Conservation (phyloP, 2,113 vertebrate genomes). For the Phalacrocorax aristotelis region DNA sequence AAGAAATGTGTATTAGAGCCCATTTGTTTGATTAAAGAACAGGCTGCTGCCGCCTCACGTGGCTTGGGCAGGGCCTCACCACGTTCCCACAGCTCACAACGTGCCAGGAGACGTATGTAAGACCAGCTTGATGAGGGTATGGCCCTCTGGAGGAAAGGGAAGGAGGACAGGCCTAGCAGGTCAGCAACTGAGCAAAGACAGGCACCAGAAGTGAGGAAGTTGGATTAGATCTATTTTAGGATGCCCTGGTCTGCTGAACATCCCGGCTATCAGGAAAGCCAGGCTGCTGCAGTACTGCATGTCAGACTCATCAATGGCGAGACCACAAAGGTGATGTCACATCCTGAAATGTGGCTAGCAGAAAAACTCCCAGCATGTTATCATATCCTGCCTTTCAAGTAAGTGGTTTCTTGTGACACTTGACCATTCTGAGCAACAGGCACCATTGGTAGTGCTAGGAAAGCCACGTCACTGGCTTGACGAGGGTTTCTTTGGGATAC, state of each 20-base stretch:
- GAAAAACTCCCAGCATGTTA: not conserved
- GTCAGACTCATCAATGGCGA: not conserved
- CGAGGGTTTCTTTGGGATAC: not conserved
- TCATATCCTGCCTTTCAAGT: not conserved
- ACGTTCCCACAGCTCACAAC: not conserved
- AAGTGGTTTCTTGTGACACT: not conserved
- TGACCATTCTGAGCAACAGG: not conserved
- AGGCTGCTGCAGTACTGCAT: not conserved
- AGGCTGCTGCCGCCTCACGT: not conserved
- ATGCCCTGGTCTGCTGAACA: not conserved
- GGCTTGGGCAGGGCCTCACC: not conserved
- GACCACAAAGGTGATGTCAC: not conserved
- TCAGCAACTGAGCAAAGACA: not conserved
- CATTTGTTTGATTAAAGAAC: no score
- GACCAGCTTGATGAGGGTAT: not conserved
- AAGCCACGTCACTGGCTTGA: not conserved
- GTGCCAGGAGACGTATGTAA: fast-evolving
- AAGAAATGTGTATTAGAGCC: fast-evolving
- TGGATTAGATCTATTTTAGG: not conserved
- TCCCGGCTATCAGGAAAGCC: not conserved
- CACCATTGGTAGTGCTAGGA: not conserved
- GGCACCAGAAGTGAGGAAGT: not conserved
- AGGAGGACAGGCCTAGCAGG: not conserved
- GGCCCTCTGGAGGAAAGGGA: not conserved
- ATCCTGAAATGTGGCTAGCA: fast-evolving